These are phyloP conservation scores for Porites cylindrica DNA, from an alignment of 92 coral and sea anemone species.

Conservation along the genomic window DNA sequence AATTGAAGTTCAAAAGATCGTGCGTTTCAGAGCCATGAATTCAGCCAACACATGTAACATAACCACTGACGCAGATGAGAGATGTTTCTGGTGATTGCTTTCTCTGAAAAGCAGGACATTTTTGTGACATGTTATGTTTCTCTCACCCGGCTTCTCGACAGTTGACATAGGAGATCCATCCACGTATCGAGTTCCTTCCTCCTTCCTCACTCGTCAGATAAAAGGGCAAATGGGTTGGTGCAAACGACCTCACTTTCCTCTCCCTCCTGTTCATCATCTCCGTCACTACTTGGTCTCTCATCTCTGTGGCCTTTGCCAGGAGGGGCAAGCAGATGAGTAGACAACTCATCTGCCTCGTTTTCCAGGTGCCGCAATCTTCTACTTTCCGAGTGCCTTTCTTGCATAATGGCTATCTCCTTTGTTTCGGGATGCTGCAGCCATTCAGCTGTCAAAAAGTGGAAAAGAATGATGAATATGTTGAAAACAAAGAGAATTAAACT, in stretches of 20 bases:
- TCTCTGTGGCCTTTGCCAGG: constrained; percentile 45
- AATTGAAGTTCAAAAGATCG: too few relatives aligned
- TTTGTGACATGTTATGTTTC: not conserved
- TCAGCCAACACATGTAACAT: too few relatives aligned
- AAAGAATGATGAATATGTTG: not conserved
- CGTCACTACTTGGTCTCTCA: constrained; percentile 63
- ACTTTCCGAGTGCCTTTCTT: constrained; percentile 74
- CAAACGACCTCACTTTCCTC: constrained; percentile 59
- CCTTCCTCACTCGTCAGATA: constrained; percentile 76
- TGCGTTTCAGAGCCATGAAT: too few relatives aligned
- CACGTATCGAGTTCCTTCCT: not conserved
- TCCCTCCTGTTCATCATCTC: constrained; percentile 71
- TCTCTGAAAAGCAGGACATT: not conserved
- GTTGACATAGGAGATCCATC: not conserved
- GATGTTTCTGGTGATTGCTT: not conserved
- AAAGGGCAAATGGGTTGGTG: constrained; percentile 82
- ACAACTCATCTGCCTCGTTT: constrained; percentile 56
- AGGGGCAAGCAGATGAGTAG: constrained; percentile 48
- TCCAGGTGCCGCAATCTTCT: constrained; percentile 67
- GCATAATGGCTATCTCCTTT: constrained; percentile 70
- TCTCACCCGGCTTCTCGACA: not conserved
- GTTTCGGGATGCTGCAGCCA: constrained; percentile 92
- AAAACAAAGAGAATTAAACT: not conserved
- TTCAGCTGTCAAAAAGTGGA: constrained; percentile 49
- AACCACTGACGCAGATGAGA: too few relatives aligned